Conservation (phyloP, 2,113 vertebrate genomes). For the Shinisaurus crocodilurus region DNA sequence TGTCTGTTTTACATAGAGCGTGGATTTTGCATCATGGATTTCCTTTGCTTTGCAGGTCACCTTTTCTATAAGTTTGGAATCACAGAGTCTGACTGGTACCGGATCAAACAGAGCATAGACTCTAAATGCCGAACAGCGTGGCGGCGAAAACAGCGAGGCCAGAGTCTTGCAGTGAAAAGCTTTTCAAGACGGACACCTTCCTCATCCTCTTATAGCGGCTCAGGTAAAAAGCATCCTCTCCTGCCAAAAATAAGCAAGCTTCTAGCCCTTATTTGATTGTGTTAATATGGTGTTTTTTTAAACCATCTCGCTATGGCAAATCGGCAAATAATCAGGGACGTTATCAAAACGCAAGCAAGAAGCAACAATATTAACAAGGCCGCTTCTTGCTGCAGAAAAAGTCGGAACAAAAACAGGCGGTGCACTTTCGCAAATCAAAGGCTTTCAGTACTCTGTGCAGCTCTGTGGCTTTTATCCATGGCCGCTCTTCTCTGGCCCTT, state of each 20-base stretch:
- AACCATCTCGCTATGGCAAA: no score
- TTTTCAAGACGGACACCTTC: slow-evolving; percentile 92
- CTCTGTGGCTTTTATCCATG: not conserved
- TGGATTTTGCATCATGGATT: fast-evolving
- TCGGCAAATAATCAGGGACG: not conserved
- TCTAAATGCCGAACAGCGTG: slow-evolving; percentile 98
- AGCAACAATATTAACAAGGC: not conserved
- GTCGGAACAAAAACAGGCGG: not conserved
- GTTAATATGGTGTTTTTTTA: not conserved
- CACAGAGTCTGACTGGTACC: slow-evolving; percentile 96
- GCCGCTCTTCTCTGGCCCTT: not conserved
- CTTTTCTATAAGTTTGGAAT: slow-evolving; percentile 97
- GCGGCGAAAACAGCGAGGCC: slow-evolving; percentile 95
- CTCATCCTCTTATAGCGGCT: slow-evolving; percentile 77
- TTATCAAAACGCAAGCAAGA: not conserved
- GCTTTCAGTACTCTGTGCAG: no score
- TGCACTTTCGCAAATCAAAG: not conserved
- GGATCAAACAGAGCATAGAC: slow-evolving; percentile 99
- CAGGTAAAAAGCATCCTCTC: slow-evolving; percentile 71
- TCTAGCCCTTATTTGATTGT: not conserved
- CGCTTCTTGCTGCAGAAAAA: not conserved
- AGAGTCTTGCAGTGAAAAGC: slow-evolving; percentile 97
- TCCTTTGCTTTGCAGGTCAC: slow-evolving; percentile 81
- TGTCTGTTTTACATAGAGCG: fast-evolving
- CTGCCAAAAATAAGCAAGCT: no score